Evolutionary conservation across 1,140 invertebrate species (phyloP), one percentile per base, ranked within the genome.

Genomic region (Scaptomyza graminum): DNA sequence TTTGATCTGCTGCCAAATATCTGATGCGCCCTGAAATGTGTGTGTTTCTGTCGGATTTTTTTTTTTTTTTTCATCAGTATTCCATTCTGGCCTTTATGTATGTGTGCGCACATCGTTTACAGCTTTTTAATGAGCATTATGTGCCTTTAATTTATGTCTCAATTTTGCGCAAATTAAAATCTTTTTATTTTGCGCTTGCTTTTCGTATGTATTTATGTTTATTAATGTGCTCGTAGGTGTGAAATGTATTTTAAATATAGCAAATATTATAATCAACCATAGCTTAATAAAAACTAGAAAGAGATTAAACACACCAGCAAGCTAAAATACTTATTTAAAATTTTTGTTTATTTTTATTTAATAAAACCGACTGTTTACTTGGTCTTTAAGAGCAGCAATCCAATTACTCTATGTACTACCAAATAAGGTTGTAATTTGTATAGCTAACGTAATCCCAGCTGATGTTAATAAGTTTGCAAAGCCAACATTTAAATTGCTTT

Each of bases 121-220:
- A 71, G 78, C 71, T 59, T 80, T 84, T 89, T 89, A 90, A 89
- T 89, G 80, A 90, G 85, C 72, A 90, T 89, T 90, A 90, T 89
- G 85, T 76, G 74, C 60, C 57, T 90, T 89, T 89, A 90, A 89
- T 90, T 89, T 90, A 89, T 89, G 85, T 82, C 74, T 78, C 85
- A 89, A 89, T 90, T 89, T 90, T 69, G 81, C 77, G 85, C 72
- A 76, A 78, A 89, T 89, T 88, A 83, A 88, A 83, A 82, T 83
- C 55, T 83, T 82, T 79, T 79, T 61, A 71, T 76, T 87, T 70
- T 60, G 34, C 52, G 47, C 25, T 55, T 54, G 13, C 37, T 16
- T 43, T 52, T 39, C 56, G 3, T 28, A 31, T 47, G 31, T 9
- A 7, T 37, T 55, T 22, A 2, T 62, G 22, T 15, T 43, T 51